Base-by-base conservation (phyloP, 2,888 invertebrate genomes). In the Capitulum mitella region DNA sequence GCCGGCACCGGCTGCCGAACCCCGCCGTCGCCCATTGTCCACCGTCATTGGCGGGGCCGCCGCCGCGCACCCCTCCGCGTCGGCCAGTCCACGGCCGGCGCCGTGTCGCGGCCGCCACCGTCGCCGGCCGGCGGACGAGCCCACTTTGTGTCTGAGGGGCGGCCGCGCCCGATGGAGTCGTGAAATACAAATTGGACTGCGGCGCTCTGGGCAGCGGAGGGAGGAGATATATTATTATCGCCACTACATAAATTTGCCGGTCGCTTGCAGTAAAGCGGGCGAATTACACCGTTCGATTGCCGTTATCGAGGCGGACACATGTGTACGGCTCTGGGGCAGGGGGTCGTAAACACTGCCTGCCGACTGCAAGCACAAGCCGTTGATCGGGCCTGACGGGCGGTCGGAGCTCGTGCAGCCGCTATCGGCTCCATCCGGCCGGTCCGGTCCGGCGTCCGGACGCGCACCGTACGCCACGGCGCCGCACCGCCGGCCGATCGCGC, bases 171-270 rank as follows among this genome's bases (percentile, higher is more conserved):
- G 26, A 26, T 26, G 70, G 70, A 70, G 70, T 70, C 70, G 40
- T 70, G 70, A 37, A 58, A 16, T 40, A 40, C 70, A 40, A 40
- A 37, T 37, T 40, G 70, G 40, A 2, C 70, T 37, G 70, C 37
- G 70, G 26, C 70, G 10, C 37, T 70, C 16, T 19, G 29, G 8
- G 40, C 16, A 22, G 26, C 37, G 2, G 22, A 37, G 22, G 70
- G 37, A 22, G 70, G 26, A 70, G 40, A 70, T 70, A 40, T 70
- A 70, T 70, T 70, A 70, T 70, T 70, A 70, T 70, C 70, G 40
- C 70, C 70, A 26, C 40, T 37, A 26, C 70, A 70, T 70, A 70
- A 70, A 70, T 70, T 37, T 26, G 37, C 19, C 37, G 26, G 19
- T 37, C 37, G 70, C 37, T 40, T 40, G 70, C 40, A 37, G 40